Evolutionary conservation across 2,113 vertebrate genomes (phyloP).

Genomic region (Caranx melampygus): DNA sequence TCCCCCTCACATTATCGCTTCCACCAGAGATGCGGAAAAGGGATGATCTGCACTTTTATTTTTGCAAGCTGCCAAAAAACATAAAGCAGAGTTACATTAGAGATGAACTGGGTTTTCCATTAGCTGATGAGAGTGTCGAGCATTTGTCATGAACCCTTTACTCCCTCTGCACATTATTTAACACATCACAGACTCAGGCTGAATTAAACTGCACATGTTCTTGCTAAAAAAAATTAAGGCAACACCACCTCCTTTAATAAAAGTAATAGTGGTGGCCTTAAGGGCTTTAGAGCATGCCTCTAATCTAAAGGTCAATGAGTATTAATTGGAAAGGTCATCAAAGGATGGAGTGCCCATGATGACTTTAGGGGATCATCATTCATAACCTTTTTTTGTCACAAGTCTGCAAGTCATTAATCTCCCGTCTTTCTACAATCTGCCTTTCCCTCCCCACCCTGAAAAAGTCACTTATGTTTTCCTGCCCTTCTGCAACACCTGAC

Average conservation of each 20-base stretch:
- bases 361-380: slow-evolving; percentile 12
- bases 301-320: slow-evolving; percentile 29
- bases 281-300: not conserved
- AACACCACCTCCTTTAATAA: slow-evolving; percentile 6
- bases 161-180: slow-evolving; percentile 1
- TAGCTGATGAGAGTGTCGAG: slow-evolving; percentile 3
- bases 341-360: not conserved
- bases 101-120: slow-evolving; percentile 6
- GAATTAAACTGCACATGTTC: slow-evolving; percentile 9
- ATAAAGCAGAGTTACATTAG: not conserved
- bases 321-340: slow-evolving; percentile 49
- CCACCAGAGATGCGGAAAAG: not conserved
- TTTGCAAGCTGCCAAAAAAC: slow-evolving; percentile 2
- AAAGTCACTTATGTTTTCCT: not conserved
- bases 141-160: slow-evolving; percentile 10
- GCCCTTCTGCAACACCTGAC: slow-evolving; percentile 7
- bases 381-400: slow-evolving; percentile 8
- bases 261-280: not conserved
- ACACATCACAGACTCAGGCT: not conserved
- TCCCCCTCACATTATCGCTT: slow-evolving; percentile 3
- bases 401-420: slow-evolving; percentile 24
- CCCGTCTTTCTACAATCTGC: not conserved
- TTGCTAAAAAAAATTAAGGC: slow-evolving; percentile 3
- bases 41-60: not conserved
- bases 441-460: not conserved